Base-by-base conservation (phyloP, 2,797 vertebrate species). In the Chromobotia macracanthus region DNA sequence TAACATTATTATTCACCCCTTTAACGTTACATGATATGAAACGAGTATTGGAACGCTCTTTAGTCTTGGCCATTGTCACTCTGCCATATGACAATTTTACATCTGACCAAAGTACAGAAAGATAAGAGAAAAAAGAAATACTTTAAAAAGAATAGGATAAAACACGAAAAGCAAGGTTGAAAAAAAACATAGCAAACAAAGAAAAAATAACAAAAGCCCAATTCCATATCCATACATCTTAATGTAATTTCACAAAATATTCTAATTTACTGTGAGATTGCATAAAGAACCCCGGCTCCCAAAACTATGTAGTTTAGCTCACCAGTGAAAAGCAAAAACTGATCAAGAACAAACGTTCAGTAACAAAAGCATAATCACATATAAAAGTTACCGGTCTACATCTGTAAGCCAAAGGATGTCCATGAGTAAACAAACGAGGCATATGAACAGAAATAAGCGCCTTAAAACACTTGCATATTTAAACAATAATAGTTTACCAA, bases 11-110 rank as follows among this genome's bases (percentile, higher is more conserved):
- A 28, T 28, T 28, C 28, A 28, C 28, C 28, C 28, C 28, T 28
- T 28, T 28, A 28, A 28, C 28, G 28, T 28, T 28, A 1, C 28
- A 28, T 28, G 28, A 28, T 28, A 28, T 28, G 28, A 28, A 28
- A 28, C 28, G 28, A 1, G 28, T 28, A 4, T 4, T 28, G 60
- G 16, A 63, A 35, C 60, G 35, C 60, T 38, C 60, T 38, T 63
- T 63, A 63, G 60, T 63, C 60, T 63, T 63, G 31, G 60, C 60
- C 60, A 63, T 63, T 63, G 15, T 63, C 60, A 63, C 18, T 31
- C 60, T 31, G 60, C 60, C 60, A 31, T 35, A 9, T 10, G 28
- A 63, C 60, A 63, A 25, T 63, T 63, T 31, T 9, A 61, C 13
- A 28, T 61, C 58, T 61, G 58, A 61, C 13, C 25, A 31, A 12